Evolutionary conservation across 1,140 invertebrate genomes (phyloP).

Genomic region (Kradibia gibbosae): DNA sequence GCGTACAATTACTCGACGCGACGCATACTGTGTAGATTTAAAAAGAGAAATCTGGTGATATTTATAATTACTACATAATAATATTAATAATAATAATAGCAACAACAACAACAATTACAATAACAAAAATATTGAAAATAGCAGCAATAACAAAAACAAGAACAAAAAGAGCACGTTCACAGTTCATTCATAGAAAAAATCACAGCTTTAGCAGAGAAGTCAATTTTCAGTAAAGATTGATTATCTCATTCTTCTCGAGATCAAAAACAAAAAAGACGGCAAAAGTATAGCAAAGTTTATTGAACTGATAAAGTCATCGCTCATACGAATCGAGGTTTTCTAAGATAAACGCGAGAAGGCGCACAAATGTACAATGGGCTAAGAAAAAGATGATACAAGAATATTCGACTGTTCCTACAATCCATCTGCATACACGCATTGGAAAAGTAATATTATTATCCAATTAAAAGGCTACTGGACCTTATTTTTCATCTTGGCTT

Average conservation of each 20-base stretch:
- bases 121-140: neutral
- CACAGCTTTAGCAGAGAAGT: neutral
- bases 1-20: neutral
- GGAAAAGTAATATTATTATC: neutral
- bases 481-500: neutral
- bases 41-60: neutral
- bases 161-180: too few relatives aligned
- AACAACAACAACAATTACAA: neutral
- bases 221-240: neutral
- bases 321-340: slow-evolving; percentile 40
- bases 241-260: neutral
- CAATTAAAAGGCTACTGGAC: neutral
- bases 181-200: neutral
- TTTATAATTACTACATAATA: too few relatives aligned
- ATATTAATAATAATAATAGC: neutral
- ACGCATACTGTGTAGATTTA: neutral
- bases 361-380: neutral
- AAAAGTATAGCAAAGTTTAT: slow-evolving; percentile 40
- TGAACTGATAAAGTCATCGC: slow-evolving; percentile 42
- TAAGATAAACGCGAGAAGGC: slow-evolving; percentile 28
- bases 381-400: neutral
- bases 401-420: neutral
- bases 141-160: neutral
- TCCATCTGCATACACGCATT: neutral
- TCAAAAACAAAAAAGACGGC: neutral